A percentile compares a stretch with the other conserved stretches of the same genome.
Conservation (phyloP, 2,888 invertebrate species). For the Tuberolachnus salignus region DNA sequence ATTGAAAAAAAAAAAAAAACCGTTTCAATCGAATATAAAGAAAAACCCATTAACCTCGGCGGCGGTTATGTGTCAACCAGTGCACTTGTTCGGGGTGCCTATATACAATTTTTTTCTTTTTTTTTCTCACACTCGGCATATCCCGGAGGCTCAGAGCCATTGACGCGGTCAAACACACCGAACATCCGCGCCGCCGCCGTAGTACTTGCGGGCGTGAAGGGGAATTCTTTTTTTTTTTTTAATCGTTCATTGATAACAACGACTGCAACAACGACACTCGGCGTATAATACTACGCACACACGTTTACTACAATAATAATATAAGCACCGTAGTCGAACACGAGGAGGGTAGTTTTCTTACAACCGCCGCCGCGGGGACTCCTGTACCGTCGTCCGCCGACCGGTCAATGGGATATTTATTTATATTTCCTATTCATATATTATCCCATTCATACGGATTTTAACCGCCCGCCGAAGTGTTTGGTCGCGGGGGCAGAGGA, state of each 20-base stretch:
- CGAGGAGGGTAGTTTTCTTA: slow-evolving; percentile 43
- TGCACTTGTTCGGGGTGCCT: slow-evolving; percentile 20
- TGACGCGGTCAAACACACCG: neutral
- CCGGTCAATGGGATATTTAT: slow-evolving; percentile 29
- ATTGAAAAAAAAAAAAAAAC: too few species aligned
- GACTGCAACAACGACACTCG: neutral
- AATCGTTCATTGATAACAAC: slow-evolving; percentile 44
- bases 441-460: slow-evolving; percentile 1
- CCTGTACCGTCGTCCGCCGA: too few species aligned
- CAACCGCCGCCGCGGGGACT: slow-evolving; percentile 22
- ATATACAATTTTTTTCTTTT: neutral
- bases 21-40: slow-evolving; percentile 32
- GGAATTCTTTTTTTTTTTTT: neutral
- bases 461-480: too few species aligned
- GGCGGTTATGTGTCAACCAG: slow-evolving; percentile 14
- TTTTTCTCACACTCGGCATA: slow-evolving; percentile 12
- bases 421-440: slow-evolving; percentile 10
- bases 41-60: slow-evolving; percentile 42
- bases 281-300: neutral
- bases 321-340: neutral
- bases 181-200: neutral
- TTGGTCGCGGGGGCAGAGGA: neutral
- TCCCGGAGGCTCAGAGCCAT: neutral
- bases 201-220: neutral
- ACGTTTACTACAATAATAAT: neutral